These are phyloP conservation scores for Botia kubotai DNA, from an alignment of 2,797 vertebrate species.

Conservation along the genomic window DNA sequence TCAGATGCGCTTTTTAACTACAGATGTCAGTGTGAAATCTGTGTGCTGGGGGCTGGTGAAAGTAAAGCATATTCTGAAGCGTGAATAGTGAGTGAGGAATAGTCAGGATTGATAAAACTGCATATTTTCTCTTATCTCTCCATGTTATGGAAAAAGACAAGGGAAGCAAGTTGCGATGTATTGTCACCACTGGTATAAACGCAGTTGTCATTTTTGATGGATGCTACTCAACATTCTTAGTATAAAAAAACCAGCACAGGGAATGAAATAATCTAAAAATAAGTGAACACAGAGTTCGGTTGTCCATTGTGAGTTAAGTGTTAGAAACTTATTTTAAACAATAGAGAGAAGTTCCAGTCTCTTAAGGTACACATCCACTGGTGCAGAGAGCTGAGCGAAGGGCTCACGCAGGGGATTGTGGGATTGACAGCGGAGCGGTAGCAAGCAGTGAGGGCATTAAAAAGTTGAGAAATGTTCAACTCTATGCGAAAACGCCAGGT, in stretches of 20 bases:
- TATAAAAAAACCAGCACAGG: not conserved
- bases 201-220: slow-evolving; percentile 38
- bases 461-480: too few relatives aligned
- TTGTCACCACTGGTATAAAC: slow-evolving; percentile 14
- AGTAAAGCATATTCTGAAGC: slow-evolving; percentile 20
- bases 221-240: slow-evolving; percentile 15
- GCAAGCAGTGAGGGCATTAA: not conserved
- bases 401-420: not conserved
- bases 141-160: slow-evolving; percentile 5
- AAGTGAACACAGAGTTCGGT: not conserved
- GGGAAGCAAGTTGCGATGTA: slow-evolving; percentile 6
- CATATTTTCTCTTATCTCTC: slow-evolving; percentile 25
- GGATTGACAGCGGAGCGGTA: not conserved
- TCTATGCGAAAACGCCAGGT: too few relatives aligned
- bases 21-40: slow-evolving; percentile 30
- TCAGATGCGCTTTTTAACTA: slow-evolving; percentile 32
- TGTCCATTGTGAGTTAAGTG: not conserved
- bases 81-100: slow-evolving; percentile 16
- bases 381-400: not conserved
- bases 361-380: not conserved
- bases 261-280: slow-evolving; percentile 5
- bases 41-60: slow-evolving; percentile 8
- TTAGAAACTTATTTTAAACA: slow-evolving; percentile 4
- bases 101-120: slow-evolving; percentile 13
- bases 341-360: slow-evolving; percentile 1